Conservation (phyloP, 1,140 invertebrate species). For the Acyrthosiphon pisum region DNA sequence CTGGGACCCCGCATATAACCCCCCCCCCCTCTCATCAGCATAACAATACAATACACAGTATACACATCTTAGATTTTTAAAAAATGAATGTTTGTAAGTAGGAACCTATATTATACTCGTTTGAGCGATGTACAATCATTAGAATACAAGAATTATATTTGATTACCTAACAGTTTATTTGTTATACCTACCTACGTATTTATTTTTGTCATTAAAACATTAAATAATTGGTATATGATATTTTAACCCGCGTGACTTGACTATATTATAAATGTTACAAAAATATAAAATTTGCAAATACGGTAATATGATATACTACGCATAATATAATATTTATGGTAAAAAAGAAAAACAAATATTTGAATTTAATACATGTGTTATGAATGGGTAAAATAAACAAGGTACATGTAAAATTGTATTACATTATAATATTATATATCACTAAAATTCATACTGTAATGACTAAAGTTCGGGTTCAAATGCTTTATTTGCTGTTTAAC, state of each 20-base stretch:
- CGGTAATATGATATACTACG: not conserved
- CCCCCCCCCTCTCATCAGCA: too few species aligned
- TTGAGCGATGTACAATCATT: too few species aligned
- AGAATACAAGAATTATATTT: too few species aligned
- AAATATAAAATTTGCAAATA: not conserved
- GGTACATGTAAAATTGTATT: not conserved
- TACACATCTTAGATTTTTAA: too few species aligned
- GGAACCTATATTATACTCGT: too few species aligned
- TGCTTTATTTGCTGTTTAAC: not conserved
- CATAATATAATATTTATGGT: not conserved
- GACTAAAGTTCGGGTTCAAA: not conserved
- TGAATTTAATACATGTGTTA: not conserved
- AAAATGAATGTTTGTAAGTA: too few species aligned
- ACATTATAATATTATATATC: not conserved
- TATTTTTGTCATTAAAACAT: too few species aligned
- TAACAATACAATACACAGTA: too few species aligned
- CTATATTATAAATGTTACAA: not conserved
- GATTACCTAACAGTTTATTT: too few species aligned
- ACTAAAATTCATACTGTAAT: not conserved
- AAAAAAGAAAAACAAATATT: not conserved
- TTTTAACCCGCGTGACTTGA: not conserved
- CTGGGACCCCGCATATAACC: too few species aligned
- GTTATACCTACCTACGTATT: too few species aligned
- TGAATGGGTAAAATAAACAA: not conserved
- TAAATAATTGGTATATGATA: too few species aligned